Conservation (phyloP, 2,113 vertebrate genomes). For the Podarcis cretensis region DNA sequence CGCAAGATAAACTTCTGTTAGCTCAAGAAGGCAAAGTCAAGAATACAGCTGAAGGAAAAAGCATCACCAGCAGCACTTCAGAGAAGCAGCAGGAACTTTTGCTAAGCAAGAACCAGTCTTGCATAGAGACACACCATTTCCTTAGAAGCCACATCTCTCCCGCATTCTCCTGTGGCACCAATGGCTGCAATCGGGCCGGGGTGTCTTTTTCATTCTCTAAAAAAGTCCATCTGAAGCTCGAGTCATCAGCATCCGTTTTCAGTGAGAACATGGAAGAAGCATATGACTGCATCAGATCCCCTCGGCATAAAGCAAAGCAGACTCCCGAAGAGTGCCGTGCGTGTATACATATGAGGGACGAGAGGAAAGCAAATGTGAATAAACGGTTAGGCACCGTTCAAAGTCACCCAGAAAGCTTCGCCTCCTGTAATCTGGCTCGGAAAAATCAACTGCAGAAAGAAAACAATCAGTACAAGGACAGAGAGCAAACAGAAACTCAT, state of each 20-base stretch:
- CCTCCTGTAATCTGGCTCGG: conserved; percentile 41
- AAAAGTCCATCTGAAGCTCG: conserved; percentile 88
- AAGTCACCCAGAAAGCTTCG: conserved; percentile 45
- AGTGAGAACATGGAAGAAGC: conserved; percentile 88
- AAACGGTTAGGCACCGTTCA: conserved; percentile 36
- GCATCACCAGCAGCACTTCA: conserved; percentile 53
- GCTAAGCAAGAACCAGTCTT: conserved; percentile 62
- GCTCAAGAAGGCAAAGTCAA: conserved; percentile 71
- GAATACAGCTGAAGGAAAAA: conserved; percentile 65
- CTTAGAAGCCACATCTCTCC: conserved; percentile 63
- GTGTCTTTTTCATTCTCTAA: conserved; percentile 97
- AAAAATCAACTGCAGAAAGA: conserved; percentile 67
- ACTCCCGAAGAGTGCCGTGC: conserved; percentile 60
- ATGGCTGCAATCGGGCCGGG: conserved; percentile 78
- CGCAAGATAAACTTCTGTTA: conserved; percentile 70
- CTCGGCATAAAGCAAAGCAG: conserved; percentile 77
- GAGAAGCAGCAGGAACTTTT: conserved; percentile 62
- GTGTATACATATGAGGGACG: conserved; percentile 60
- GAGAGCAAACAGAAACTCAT: conserved; percentile 56
- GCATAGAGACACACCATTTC: conserved; percentile 46
- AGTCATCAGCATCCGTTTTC: conserved; percentile 96
- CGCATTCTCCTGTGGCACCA: conserved; percentile 65
- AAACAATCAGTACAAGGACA: conserved; percentile 52
- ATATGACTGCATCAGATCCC: conserved; percentile 71
- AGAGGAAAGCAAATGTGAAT: conserved; percentile 27